These are phyloP conservation scores for Brachyptera risi DNA, from an alignment of 2,888 invertebrate genomes.

Conservation along the genomic window DNA sequence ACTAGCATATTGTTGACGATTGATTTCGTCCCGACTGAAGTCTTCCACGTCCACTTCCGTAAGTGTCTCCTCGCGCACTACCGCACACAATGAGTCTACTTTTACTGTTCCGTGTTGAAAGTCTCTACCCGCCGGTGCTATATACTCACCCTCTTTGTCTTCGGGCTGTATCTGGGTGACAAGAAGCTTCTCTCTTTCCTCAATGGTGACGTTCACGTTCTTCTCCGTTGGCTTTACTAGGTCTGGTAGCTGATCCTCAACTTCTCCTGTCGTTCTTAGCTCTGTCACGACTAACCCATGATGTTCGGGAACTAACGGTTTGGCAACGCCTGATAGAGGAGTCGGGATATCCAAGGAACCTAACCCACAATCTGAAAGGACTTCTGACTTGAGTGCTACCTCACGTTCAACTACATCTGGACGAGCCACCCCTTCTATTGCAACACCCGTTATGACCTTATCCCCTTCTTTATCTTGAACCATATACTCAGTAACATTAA, in stretches of 20 bases:
- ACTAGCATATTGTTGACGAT: slow-evolving; percentile 26
- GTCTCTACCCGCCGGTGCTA: slow-evolving; percentile 21
- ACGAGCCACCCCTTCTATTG: slow-evolving; percentile 47
- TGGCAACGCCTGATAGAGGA: slow-evolving; percentile 40
- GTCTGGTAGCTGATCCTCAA: slow-evolving; percentile 46
- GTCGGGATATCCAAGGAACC: slow-evolving; percentile 36
- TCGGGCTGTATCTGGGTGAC: slow-evolving; percentile 49
- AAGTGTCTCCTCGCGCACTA: slow-evolving; percentile 30
- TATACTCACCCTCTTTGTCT: slow-evolving; percentile 50
- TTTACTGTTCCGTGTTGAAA: slow-evolving; percentile 31
- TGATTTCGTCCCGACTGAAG: slow-evolving; percentile 17
- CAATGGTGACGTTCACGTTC: slow-evolving; percentile 43
- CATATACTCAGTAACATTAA: slow-evolving; percentile 43
- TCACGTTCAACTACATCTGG: slow-evolving; percentile 46
- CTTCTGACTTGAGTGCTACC: slow-evolving; percentile 46
- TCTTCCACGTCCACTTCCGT: slow-evolving; percentile 26
- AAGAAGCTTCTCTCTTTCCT: slow-evolving; percentile 43
- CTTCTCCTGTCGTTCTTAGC: slow-evolving; percentile 47
- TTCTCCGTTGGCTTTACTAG: slow-evolving; percentile 46
- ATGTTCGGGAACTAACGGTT: slow-evolving; percentile 40
- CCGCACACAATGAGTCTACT: slow-evolving; percentile 30
- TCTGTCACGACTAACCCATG: slow-evolving; percentile 52
- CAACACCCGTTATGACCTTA: slow-evolving; percentile 45
- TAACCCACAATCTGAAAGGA: slow-evolving; percentile 38
- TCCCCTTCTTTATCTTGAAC: slow-evolving; percentile 36